Evolutionary conservation across 2,797 vertebrate genomes (phyloP), one percentile per base, ranked within the genome.

Genomic region (Bradypodion ventrale): DNA sequence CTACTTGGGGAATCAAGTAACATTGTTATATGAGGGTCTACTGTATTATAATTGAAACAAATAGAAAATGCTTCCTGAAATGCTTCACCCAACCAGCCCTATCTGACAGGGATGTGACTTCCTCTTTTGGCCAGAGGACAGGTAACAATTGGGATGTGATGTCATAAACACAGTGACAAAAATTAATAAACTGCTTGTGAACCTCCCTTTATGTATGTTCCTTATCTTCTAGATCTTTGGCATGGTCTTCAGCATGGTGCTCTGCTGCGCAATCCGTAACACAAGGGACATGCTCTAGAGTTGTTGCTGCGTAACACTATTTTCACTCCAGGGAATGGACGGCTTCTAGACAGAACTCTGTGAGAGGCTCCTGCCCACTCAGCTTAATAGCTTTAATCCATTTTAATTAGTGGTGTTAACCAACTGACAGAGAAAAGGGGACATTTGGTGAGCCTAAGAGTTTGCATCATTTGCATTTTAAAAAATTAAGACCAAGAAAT

Each of bases 211-310:
- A 92, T 95, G 12, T 42, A 21, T 78, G 65, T 83, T 90, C 88
- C 87, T 94, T 95, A 87, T 93, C 76, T 95, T 94, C 85, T 96
- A 99, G 98, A 97, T 99, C 89, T 96, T 99, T 75, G 98, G 98
- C 72, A 99, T 99, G 98, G 95, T 99, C 94, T 99, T 99, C 97
- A 99, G 98, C 93, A 98, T 99, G 98, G 97, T 99, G 87, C 97
- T 99, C 77, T 99, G 98, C 92, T 99, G 98, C 92, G 98, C 95
- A 4, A 98, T 99, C 94, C 97, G 97, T 90, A 98, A 97, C 96
- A 98, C 96, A 89, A 96, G 97, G 92, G 98, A 99, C 91, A 96
- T 98, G 90, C 98, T 99, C 94, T 99, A 97, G 97, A 92, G 84
- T 73, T 70, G 81, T 86, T 90, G 90, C 89, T 87, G 80, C 70